A percentile compares a stretch with the other conserved stretches of the same genome.
phyloP scores from a whole-genome alignment of 2,797 vertebrate species.

The Fundulus diaphanus region DNA sequence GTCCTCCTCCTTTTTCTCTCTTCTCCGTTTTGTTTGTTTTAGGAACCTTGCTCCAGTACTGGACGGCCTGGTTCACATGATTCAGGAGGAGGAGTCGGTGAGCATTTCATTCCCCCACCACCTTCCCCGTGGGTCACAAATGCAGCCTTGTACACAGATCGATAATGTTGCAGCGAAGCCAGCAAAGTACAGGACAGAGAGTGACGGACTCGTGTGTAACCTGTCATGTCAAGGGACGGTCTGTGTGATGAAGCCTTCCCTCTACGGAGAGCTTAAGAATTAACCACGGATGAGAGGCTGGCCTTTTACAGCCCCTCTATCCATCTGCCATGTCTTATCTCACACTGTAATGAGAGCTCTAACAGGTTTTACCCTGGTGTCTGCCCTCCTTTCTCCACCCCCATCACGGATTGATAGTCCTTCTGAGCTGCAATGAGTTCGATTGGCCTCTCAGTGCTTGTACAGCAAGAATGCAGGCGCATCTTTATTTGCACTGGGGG shows the following conservation, averaged over 20 bases:
- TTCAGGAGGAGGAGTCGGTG: constrained; percentile 98
- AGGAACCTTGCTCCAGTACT: constrained; percentile 95
- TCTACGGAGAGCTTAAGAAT: background rate
- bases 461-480: background rate
- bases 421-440: constrained; percentile 21
- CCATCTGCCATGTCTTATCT: constrained; percentile 34
- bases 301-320: constrained; percentile 12
- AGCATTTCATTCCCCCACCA: constrained; percentile 69
- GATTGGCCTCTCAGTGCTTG: constrained; percentile 22
- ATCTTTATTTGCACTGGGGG: background rate
- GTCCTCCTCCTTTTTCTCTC: background rate
- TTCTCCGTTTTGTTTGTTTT: constrained; percentile 13
- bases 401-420: constrained; percentile 47
- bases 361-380: constrained; percentile 35
- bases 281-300: background rate
- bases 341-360: constrained; percentile 40
- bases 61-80: constrained; percentile 97
- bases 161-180: constrained; percentile 4
- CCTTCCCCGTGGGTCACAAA: background rate
- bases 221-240: background rate
- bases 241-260: background rate
- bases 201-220: background rate
- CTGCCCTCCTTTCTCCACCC: constrained; percentile 29
- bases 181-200: background rate
- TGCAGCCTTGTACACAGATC: background rate